Percentiles rank a stretch among this genome's conserved stretches.
phyloP scores from a whole-genome alignment of 2,113 vertebrate species.

The Nyctibius bracteatus region DNA sequence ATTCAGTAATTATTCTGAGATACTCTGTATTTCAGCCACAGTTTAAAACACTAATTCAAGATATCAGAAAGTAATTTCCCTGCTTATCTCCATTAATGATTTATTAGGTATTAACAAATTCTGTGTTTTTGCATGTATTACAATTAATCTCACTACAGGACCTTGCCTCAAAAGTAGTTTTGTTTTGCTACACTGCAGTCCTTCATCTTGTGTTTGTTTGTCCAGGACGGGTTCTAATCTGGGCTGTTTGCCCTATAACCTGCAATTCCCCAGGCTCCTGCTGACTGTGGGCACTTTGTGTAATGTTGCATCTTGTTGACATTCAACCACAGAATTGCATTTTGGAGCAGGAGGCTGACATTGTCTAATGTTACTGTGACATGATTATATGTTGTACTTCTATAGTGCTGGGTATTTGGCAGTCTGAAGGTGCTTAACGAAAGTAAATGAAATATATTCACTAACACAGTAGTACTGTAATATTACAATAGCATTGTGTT shows the following conservation, averaged over 20 bases:
- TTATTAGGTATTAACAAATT: conserved; percentile 34
- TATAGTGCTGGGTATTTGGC: not conserved
- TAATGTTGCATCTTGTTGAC: not conserved
- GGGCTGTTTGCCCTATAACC: conserved; percentile 25
- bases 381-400: not conserved
- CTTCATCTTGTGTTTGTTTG: conserved; percentile 37
- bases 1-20: not conserved
- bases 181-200: conserved; percentile 29
- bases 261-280: not conserved
- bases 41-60: not conserved
- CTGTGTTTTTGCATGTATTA: not conserved
- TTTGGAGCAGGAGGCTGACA: not conserved
- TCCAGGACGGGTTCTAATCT: not conserved
- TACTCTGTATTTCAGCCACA: not conserved
- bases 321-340: not conserved
- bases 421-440: not conserved
- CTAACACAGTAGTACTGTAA: not conserved
- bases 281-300: not conserved
- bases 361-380: not conserved
- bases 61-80: not conserved
- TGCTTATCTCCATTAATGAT: not conserved
- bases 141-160: conserved; percentile 18
- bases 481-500: not conserved
- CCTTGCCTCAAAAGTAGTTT: conserved; percentile 19
- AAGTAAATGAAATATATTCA: not conserved